These are phyloP conservation scores for Oxyruncus cristatus DNA, from an alignment of 2,113 vertebrate species.

Conservation along the genomic window DNA sequence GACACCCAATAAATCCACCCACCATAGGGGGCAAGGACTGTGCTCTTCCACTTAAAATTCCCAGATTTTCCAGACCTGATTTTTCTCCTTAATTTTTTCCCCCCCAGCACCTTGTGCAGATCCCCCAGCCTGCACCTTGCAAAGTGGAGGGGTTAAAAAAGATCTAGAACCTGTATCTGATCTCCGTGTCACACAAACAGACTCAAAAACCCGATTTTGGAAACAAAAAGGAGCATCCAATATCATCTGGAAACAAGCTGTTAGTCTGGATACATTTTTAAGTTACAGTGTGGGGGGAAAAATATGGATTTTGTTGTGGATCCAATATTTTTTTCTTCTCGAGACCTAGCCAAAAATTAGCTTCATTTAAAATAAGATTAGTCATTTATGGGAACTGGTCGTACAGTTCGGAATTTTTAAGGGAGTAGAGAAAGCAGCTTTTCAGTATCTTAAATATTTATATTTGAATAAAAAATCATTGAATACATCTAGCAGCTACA, in stretches of 20 bases:
- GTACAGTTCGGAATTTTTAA: constrained; percentile 43
- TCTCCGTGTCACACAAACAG: not conserved
- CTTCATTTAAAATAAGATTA: constrained; percentile 60
- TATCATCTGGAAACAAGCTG: constrained; percentile 66
- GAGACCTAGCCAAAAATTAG: constrained; percentile 58
- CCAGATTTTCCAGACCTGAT: not conserved
- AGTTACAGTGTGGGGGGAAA: constrained; percentile 12
- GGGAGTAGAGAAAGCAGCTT: constrained; percentile 19
- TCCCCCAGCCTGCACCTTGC: not conserved
- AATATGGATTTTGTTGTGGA: constrained; percentile 40
- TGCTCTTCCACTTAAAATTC: not conserved
- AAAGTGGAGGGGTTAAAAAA: not conserved
- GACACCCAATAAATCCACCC: constrained; percentile 69
- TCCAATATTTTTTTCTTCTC: constrained; percentile 54
- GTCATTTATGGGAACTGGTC: constrained; percentile 58
- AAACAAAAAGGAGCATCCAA: constrained; percentile 24
- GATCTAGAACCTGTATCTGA: not conserved
- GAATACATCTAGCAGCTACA: not conserved
- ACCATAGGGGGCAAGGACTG: constrained; percentile 30
- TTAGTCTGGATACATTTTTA: constrained; percentile 51
- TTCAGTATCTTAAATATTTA: constrained; percentile 61
- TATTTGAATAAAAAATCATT: constrained; percentile 19
- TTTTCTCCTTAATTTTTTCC: fast-evolving
- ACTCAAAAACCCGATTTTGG: not conserved
- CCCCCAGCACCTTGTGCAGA: not conserved